These are phyloP conservation scores for Phalacrocorax aristotelis DNA, from an alignment of 2,113 vertebrate species.

Conservation along the genomic window DNA sequence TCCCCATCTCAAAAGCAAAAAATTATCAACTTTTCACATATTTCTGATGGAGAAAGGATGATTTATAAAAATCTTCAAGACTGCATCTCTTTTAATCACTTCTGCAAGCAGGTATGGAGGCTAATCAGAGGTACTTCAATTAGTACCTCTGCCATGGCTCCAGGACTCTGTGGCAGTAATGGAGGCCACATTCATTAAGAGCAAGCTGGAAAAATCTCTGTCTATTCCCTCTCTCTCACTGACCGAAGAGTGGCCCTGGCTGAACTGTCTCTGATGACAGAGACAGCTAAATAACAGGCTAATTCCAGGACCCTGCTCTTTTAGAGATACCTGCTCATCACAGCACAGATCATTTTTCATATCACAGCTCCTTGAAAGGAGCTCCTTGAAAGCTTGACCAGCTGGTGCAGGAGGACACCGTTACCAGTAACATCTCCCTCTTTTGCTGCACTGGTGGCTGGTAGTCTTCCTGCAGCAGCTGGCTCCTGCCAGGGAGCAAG, in stretches of 20 bases:
- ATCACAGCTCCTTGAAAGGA: background rate
- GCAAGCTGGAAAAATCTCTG: background rate
- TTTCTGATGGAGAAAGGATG: background rate
- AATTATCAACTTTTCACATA: background rate
- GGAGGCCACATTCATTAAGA: background rate
- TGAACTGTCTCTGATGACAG: background rate
- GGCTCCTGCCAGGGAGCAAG: background rate
- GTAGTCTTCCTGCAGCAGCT: background rate
- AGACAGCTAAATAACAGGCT: background rate
- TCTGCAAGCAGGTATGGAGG: background rate
- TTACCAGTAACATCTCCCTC: background rate
- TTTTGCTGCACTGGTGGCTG: background rate
- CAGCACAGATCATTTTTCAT: background rate
- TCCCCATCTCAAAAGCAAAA: background rate
- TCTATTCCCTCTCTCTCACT: background rate
- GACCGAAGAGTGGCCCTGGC: background rate
- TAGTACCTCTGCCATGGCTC: background rate
- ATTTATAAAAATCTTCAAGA: background rate
- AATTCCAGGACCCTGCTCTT: background rate
- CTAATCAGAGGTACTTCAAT: background rate
- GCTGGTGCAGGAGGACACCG: fast-evolving
- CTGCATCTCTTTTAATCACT: background rate
- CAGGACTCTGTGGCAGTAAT: fast-evolving
- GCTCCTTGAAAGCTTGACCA: background rate
- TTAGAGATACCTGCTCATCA: background rate